A percentile compares a stretch with the other conserved stretches of the same genome.
Conservation (phyloP, 92 coral and sea anemone species). For the Isaurus tuberculatus region DNA sequence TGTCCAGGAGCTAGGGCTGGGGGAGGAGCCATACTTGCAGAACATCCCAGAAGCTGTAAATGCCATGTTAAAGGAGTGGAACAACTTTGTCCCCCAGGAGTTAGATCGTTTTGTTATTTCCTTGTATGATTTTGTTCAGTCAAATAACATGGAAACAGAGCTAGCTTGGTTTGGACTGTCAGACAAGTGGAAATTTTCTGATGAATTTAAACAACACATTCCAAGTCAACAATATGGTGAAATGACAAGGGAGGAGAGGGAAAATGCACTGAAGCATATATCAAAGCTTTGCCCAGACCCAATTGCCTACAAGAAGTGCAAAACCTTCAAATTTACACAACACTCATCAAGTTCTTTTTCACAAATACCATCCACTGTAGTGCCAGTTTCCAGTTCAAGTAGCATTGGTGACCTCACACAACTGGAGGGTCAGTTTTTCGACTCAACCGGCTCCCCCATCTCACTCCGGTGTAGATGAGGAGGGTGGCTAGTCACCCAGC, state of each 20-base stretch:
- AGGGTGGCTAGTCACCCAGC: too few species aligned
- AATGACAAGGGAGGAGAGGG: constrained; percentile 61
- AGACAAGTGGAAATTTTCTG: constrained; percentile 58
- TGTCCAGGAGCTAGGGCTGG: constrained; percentile 62
- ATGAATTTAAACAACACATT: constrained; percentile 19
- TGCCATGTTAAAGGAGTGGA: constrained; percentile 61
- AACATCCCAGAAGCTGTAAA: constrained; percentile 59
- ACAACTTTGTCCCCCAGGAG: constrained; percentile 49
- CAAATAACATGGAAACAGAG: constrained; percentile 52
- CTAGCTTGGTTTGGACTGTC: constrained; percentile 56
- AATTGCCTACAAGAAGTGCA: constrained; percentile 58
- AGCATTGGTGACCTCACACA: constrained; percentile 51
- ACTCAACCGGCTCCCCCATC: too few species aligned
- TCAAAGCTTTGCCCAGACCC: constrained; percentile 66
- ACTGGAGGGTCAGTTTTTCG: constrained; percentile 60
- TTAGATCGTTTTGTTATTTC: constrained; percentile 51
- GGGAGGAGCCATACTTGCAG: constrained; percentile 59
- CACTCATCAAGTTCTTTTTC: constrained; percentile 49
- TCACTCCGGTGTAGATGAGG: too few species aligned
- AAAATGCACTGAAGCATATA: constrained; percentile 50
- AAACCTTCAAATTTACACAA: constrained; percentile 53
- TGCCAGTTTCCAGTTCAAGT: constrained; percentile 40
- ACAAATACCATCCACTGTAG: neutral
- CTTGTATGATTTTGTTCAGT: constrained; percentile 53
- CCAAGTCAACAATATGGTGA: constrained; percentile 40